Percentiles rank a stretch among this genome's conserved stretches.
phyloP scores from a whole-genome alignment of 2,797 vertebrate genomes.

The Bovichtus variegatus region DNA sequence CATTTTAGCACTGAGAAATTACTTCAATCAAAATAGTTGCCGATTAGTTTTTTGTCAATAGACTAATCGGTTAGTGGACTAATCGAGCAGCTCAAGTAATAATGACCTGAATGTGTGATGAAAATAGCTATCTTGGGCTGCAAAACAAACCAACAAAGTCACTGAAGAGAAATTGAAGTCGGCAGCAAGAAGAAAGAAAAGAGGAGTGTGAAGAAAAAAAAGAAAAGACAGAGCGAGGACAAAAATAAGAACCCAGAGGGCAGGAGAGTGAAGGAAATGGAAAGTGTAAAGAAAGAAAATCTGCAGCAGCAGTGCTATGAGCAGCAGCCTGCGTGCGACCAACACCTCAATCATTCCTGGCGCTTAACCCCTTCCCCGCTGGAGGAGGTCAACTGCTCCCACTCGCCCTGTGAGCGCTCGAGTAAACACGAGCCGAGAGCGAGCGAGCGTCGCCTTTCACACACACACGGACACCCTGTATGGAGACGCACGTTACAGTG shows the following conservation, averaged over 20 bases:
- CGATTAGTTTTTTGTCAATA: too few species aligned
- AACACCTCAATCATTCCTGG: constrained; percentile 79
- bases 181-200: background rate
- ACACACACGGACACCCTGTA: constrained; percentile 21
- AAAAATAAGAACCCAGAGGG: constrained; percentile 58
- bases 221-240: constrained; percentile 36
- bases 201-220: background rate
- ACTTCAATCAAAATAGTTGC: too few species aligned
- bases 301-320: constrained; percentile 55
- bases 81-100: too few species aligned
- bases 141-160: background rate
- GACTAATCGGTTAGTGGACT: too few species aligned
- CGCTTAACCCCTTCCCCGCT: constrained; percentile 68
- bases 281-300: constrained; percentile 53
- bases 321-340: constrained; percentile 71
- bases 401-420: constrained; percentile 18
- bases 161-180: constrained; percentile 29
- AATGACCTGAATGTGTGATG: background rate
- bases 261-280: constrained; percentile 45
- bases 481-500: constrained; percentile 36
- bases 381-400: constrained; percentile 62
- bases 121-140: background rate
- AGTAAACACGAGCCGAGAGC: constrained; percentile 52
- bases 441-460: constrained; percentile 11
- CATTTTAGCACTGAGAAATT: too few species aligned